Evolutionary conservation across 1,140 invertebrate species (phyloP), one percentile per base, ranked within the genome.

Genomic region (Ceratitis capitata): DNA sequence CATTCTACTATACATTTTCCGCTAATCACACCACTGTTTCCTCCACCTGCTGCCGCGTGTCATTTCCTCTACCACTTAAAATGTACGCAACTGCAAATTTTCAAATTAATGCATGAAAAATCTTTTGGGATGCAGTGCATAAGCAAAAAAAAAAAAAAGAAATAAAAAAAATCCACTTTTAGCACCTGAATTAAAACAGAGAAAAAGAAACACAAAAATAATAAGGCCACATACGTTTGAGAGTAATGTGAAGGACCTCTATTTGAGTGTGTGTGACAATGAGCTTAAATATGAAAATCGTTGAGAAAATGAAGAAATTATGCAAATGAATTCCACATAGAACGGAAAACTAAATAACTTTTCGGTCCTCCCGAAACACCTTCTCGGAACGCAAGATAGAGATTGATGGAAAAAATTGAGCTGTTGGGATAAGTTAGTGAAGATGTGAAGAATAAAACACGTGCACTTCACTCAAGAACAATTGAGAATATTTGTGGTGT

Each of bases 21-120:
- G 32, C 39, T 29, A 29, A 64, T 29, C 58, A n/a, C 26, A 10
- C 69, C 69, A 78, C 69, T 47, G 69, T 78, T 45, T 39, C 3
- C n/a, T 26, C 1, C 10, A n/a, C 6, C 35, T 12, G 19, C 2
- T n/a, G 32, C 35, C 39, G 32, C 3, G 2, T 39, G 0, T 69
- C 14, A 19, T 5, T 19, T 78, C n/a, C 69, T 78, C 39, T 78
- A 45, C 69, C 69, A 45, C 69, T 78, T 78, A 23, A 78, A 35
- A 35, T 39, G 39, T 26, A 78, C 69, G 69, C 69, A 78, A 45
- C 69, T 78, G 39, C 69, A 78, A 78, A 78, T 78, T 78, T 78
- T 78, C 69, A 78, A 78, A 78, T 78, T 78, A 78, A 78, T 78
- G 69, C 69, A 78, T 78, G 69, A 78, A 78, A 78, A 78, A 78